Conservation (phyloP, 2,797 vertebrate genomes). For the Aplochiton taeniatus region DNA sequence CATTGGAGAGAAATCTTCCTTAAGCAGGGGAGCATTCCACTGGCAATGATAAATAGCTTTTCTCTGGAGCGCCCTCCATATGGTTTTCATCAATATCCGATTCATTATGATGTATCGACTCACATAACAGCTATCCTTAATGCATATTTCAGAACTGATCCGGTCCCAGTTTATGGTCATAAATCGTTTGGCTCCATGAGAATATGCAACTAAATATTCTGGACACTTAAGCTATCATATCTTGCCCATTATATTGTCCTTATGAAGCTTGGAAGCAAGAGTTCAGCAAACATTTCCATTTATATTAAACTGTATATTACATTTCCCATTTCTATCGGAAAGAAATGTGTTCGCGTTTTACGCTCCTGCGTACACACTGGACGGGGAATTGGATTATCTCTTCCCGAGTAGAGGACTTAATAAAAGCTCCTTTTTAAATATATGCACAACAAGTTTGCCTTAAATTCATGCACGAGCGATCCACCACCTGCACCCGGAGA, state of each 20-base stretch:
- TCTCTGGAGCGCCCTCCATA: conserved; percentile 50
- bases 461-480: no score
- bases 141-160: conserved; percentile 40
- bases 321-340: no score
- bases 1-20: conserved; percentile 48
- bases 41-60: conserved; percentile 55
- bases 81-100: conserved; percentile 59
- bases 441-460: conserved; percentile 8
- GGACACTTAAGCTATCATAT: not conserved
- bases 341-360: no score
- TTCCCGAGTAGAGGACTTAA: not conserved
- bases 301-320: no score
- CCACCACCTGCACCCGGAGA: not conserved
- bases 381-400: not conserved
- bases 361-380: no score
- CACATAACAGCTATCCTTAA: conserved; percentile 36
- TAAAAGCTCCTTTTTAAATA: conserved; percentile 11
- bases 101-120: conserved; percentile 61
- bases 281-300: no score
- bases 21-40: conserved; percentile 38
- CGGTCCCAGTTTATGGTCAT: conserved; percentile 10
- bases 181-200: conserved; percentile 21
- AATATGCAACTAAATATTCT: conserved; percentile 17
- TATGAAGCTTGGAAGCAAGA: not conserved
- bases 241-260: not conserved